Base-by-base conservation (phyloP, 2,797 vertebrate genomes). In the Paedocypris micromegethes region DNA sequence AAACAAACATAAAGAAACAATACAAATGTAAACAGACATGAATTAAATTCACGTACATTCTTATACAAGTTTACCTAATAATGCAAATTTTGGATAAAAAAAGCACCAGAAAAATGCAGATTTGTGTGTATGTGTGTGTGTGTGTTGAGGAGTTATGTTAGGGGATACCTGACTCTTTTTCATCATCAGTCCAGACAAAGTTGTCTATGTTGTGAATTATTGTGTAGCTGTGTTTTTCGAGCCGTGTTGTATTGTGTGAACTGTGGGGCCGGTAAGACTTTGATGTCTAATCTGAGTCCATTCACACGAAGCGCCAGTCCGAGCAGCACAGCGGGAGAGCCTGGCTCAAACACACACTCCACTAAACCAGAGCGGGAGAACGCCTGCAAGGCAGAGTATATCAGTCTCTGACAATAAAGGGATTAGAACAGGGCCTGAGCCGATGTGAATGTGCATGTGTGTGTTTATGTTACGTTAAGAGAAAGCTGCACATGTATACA, bases 251-350 rank as follows among this genome's bases (percentile, higher is more conserved):
- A 51, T 66, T 72, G 45, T 40, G 41, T 48, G 48, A 48, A 61
- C 59, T 72, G 63, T 50, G 37, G 61, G 51, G 62, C 66, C 5
- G 57, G 44, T 53, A 58, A 58, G 56, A 73, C 77, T 78, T 78
- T 79, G 77, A 82, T 86, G 79, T 80, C 79, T 80, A 80, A 83
- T 84, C 56, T 59, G 48, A 47, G 69, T 68, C 65, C 64, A 73
- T 72, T 78, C 74, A 78, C 74, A 64, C 38, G 23, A 49, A 37
- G 65, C 68, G 56, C 64, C 58, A 74, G 72, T 60, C 75, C 60
- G 72, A 73, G 62, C 54, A 53, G 64, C 78, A 63, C 75, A 75
- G 78, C 73, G 9, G 61, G 73, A 65, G 68, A 77, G 40, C 43
- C 54, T 49, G 46, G 68, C 37, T 48, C 54, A 58, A 45, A 58